Conservation (phyloP, 2,888 invertebrate species). For the Holacanthella duospinosa region DNA sequence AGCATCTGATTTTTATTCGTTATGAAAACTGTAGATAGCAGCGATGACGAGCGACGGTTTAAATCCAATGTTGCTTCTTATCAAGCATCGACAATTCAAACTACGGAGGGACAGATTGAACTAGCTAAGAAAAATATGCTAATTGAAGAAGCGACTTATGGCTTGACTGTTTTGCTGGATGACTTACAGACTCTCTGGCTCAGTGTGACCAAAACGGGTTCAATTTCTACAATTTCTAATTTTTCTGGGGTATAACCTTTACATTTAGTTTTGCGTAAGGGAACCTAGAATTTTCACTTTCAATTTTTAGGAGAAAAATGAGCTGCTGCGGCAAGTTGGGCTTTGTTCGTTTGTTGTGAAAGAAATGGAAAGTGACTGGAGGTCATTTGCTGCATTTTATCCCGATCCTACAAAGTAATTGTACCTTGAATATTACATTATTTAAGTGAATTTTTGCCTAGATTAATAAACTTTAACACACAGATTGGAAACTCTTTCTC, state of each 20-base stretch:
- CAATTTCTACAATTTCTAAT: neutral
- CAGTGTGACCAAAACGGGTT: constrained; percentile 11
- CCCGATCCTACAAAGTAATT: constrained; percentile 12
- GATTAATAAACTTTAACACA: no score
- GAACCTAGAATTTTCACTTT: neutral
- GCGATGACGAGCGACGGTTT: neutral
- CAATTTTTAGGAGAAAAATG: neutral
- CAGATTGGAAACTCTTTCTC: constrained; percentile 9
- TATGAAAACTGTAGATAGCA: no score
- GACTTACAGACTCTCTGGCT: constrained; percentile 17
- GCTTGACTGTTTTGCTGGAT: constrained; percentile 5
- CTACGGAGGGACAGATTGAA: neutral
- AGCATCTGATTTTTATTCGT: no score
- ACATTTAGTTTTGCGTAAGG: neutral
- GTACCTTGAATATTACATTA: no score
- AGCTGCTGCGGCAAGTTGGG: constrained; percentile 12
- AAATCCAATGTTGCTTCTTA: neutral
- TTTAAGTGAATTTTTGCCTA: no score
- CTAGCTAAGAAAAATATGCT: neutral
- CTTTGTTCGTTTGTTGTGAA: constrained; percentile 16
- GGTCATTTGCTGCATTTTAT: neutral
- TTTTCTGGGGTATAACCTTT: neutral
- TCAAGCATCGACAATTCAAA: neutral
- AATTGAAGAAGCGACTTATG: constrained; percentile 13
- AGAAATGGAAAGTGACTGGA: constrained; percentile 20